Conservation (phyloP, 2,797 vertebrate genomes). For the Falco concolor region DNA sequence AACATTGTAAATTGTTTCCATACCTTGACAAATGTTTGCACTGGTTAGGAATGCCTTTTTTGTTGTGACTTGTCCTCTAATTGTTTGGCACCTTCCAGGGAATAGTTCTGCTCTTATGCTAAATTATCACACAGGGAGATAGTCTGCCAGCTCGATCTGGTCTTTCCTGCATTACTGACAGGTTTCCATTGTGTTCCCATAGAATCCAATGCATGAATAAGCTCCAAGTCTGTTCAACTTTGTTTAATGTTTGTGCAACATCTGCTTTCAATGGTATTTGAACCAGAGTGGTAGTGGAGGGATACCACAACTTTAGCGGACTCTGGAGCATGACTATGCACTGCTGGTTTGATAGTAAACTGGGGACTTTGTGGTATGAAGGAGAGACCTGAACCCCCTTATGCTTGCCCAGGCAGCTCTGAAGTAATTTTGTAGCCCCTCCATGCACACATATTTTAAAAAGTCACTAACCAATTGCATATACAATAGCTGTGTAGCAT, state of each 20-base stretch:
- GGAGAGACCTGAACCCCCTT: neutral
- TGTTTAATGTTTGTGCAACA: neutral
- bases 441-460: neutral
- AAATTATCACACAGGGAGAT: neutral
- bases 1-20: slow-evolving; percentile 60
- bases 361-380: neutral
- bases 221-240: neutral
- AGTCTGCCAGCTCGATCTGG: neutral
- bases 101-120: neutral
- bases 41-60: neutral
- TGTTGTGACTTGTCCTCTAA: slow-evolving; percentile 21
- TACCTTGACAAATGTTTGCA: slow-evolving; percentile 36
- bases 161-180: neutral
- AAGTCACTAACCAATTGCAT: neutral
- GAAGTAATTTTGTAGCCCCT: neutral
- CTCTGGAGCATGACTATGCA: accelerated
- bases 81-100: slow-evolving; percentile 1
- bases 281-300: neutral
- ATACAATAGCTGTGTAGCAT: neutral
- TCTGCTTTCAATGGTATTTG: neutral
- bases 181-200: neutral
- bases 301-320: neutral
- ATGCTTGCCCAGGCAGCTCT: neutral
- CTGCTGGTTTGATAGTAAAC: neutral
- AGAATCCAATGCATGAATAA: neutral